These are phyloP conservation scores for Spatulosminthurus flaviceps DNA, from an alignment of 2,888 invertebrate species.

Conservation along the genomic window DNA sequence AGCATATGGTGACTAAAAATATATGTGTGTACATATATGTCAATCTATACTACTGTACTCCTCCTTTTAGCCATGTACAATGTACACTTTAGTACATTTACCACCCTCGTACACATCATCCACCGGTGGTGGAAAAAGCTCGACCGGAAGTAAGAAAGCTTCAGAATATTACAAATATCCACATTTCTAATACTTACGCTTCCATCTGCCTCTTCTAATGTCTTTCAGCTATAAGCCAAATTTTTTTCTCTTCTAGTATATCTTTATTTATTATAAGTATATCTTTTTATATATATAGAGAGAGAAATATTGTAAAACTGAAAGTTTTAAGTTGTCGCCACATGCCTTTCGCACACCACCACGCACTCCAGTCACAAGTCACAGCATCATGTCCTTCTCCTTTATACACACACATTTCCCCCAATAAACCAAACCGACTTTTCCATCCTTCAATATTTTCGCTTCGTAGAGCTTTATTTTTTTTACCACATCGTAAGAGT, in stretches of 20 bases:
- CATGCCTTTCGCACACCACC: slow-evolving; percentile 31
- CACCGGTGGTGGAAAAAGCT: slow-evolving; percentile 25
- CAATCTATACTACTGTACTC: not conserved
- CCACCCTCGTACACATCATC: slow-evolving; percentile 28
- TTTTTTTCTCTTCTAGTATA: no score
- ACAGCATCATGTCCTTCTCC: not conserved
- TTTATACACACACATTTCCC: not conserved
- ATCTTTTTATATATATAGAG: no score
- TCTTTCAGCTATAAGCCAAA: no score
- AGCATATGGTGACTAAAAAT: not conserved
- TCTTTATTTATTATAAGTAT: no score
- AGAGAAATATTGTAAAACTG: not conserved
- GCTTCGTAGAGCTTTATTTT: no score
- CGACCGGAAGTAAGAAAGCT: slow-evolving; percentile 37
- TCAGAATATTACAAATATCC: slow-evolving; percentile 30
- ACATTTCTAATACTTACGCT: not conserved
- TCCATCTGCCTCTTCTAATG: slow-evolving; percentile 3
- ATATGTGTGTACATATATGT: not conserved
- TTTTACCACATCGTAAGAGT: no score
- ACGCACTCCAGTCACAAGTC: slow-evolving; percentile 29
- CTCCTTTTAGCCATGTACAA: no score
- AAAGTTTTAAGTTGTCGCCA: not conserved
- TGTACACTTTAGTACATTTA: no score
- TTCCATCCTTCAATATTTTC: not conserved
- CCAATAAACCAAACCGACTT: slow-evolving; percentile 15